phyloP scores from a whole-genome alignment of 2,888 invertebrate genomes.

The Sphaeridia pumilis region DNA sequence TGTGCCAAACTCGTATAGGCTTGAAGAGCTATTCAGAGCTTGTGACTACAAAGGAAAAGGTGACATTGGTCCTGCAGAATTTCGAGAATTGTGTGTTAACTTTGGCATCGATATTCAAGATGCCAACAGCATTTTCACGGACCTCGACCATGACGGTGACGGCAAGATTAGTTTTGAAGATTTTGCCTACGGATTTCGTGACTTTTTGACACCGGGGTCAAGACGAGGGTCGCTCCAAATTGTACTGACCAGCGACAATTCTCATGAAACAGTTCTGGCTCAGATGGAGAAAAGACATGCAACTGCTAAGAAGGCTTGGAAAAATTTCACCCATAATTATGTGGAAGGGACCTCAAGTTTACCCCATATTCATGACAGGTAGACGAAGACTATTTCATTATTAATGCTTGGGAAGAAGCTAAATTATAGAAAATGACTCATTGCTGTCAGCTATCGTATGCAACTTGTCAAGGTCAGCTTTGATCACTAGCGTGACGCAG shows the following conservation, averaged over 20 bases:
- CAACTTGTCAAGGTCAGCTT: too few relatives aligned
- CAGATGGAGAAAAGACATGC: slow-evolving; percentile 37
- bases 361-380: slow-evolving; percentile 36
- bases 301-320: slow-evolving; percentile 38
- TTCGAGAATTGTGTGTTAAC: slow-evolving; percentile 43
- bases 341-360: slow-evolving; percentile 37
- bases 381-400: too few relatives aligned
- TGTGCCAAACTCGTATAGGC: slow-evolving; percentile 9
- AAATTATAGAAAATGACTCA: too few relatives aligned
- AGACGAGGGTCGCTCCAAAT: slow-evolving; percentile 34
- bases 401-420: too few relatives aligned
- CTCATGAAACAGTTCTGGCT: slow-evolving; percentile 17
- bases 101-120: slow-evolving; percentile 41
- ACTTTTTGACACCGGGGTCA: slow-evolving; percentile 38
- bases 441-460: neutral
- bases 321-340: slow-evolving; percentile 38
- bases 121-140: slow-evolving; percentile 43
- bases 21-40: slow-evolving; percentile 42
- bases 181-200: slow-evolving; percentile 44
- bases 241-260: slow-evolving; percentile 15
- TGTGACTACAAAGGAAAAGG: slow-evolving; percentile 43
- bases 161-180: slow-evolving; percentile 45
- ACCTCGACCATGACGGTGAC: slow-evolving; percentile 46
- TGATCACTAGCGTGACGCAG: too few relatives aligned
- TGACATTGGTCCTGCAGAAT: slow-evolving; percentile 42